Evolutionary conservation across 2,888 invertebrate species (phyloP).

Genomic region (Formica aserva): DNA sequence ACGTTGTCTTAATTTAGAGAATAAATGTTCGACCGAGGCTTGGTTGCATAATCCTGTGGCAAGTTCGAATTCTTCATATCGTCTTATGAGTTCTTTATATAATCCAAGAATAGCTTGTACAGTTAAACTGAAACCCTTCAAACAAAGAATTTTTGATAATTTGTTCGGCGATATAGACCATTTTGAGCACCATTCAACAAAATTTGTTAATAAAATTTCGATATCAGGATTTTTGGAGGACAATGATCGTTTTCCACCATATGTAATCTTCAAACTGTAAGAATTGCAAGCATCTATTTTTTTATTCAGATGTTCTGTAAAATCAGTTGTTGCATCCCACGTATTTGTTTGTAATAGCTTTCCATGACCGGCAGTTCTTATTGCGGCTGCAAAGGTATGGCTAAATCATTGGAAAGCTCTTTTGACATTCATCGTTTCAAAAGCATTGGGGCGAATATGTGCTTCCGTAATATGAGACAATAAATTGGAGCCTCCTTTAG

Average conservation of each 20-base stretch:
- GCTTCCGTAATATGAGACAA: too few relatives aligned
- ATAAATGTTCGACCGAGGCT: slow-evolving; percentile 12
- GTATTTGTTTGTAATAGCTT: slow-evolving; percentile 9
- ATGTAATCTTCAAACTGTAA: not conserved
- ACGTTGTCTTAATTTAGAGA: slow-evolving; percentile 10
- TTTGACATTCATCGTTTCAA: too few relatives aligned
- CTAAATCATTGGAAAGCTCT: too few relatives aligned
- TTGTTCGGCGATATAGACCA: not conserved
- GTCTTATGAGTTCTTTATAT: not conserved
- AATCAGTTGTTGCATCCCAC: not conserved
- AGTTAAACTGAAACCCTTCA: not conserved
- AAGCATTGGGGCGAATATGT: too few relatives aligned
- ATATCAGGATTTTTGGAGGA: not conserved
- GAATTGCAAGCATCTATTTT: slow-evolving; percentile 17
- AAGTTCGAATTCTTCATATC: not conserved
- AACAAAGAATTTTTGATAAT: not conserved
- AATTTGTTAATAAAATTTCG: not conserved
- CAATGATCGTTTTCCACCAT: slow-evolving; percentile 2
- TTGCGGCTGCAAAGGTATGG: not conserved
- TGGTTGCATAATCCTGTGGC: not conserved
- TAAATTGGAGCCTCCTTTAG: too few relatives aligned
- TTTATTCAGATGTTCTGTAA: not conserved
- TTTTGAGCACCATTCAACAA: not conserved
- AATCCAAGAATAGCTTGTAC: not conserved
- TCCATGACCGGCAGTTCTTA: not conserved